phyloP scores from a whole-genome alignment of 2,113 vertebrate genomes.

The Triplophysa dalaica region DNA sequence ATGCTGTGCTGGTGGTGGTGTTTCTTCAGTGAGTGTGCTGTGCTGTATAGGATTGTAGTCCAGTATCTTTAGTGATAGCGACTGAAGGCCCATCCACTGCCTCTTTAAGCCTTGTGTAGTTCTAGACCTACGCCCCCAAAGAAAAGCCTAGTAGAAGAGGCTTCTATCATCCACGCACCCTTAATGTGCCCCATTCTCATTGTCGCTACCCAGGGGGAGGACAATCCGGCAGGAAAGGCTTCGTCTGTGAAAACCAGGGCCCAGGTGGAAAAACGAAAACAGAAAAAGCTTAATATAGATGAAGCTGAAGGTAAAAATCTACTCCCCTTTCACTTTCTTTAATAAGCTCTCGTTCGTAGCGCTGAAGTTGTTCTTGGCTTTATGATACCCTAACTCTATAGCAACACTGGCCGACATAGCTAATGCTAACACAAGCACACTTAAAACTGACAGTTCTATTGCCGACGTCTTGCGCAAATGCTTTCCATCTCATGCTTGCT shows the following conservation, averaged over 20 bases:
- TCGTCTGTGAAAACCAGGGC: constrained; percentile 90
- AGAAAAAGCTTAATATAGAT: constrained; percentile 99
- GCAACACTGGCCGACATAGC: constrained; percentile 65
- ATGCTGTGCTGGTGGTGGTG: constrained; percentile 43
- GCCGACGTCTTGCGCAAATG: constrained; percentile 54
- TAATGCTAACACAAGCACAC: constrained; percentile 64
- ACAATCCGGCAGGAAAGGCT: constrained; percentile 90
- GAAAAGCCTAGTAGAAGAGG: constrained; percentile 7
- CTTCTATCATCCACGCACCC: constrained; percentile 56
- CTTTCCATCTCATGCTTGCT: constrained; percentile 52
- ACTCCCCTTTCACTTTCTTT: constrained; percentile 35
- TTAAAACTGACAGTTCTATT: constrained; percentile 50
- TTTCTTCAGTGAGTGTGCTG: constrained; percentile 35
- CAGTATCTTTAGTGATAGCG: constrained; percentile 19
- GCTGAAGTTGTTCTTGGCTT: constrained; percentile 48
- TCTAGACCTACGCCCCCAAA: not conserved
- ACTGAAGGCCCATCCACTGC: not conserved
- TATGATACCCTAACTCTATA: constrained; percentile 54
- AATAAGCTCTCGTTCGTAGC: constrained; percentile 31
- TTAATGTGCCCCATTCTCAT: constrained; percentile 72
- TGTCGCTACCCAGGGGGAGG: constrained; percentile 88
- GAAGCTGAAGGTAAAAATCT: constrained; percentile 94
- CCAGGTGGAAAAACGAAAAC: constrained; percentile 88
- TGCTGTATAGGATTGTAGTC: constrained; percentile 7
- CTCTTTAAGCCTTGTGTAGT: constrained; percentile 6